These are phyloP conservation scores for Scylla paramamosain DNA, from an alignment of 1,140 invertebrate genomes.

Conservation along the genomic window DNA sequence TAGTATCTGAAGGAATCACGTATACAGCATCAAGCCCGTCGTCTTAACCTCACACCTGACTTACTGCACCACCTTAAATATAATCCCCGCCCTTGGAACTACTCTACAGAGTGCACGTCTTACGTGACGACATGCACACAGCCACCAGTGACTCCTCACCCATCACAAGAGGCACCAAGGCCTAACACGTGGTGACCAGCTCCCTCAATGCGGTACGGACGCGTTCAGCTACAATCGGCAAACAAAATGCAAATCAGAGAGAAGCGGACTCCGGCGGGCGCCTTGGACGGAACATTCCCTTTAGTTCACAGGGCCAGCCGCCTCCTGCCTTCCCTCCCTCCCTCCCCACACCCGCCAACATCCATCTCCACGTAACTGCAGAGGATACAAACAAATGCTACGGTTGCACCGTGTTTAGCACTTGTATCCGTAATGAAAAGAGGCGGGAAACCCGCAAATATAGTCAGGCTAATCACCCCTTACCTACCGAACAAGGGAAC, in stretches of 20 bases:
- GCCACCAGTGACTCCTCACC: too few relatives aligned
- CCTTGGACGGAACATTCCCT: slow-evolving; percentile 29
- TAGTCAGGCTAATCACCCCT: background rate
- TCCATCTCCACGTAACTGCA: background rate
- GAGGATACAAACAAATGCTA: background rate
- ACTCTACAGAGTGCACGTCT: background rate
- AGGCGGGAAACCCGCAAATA: background rate
- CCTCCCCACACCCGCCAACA: background rate
- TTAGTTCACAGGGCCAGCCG: slow-evolving; percentile 24
- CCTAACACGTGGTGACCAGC: background rate
- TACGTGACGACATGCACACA: too few relatives aligned
- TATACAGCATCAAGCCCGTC: background rate
- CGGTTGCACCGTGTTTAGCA: background rate
- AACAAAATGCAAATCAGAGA: slow-evolving; percentile 6
- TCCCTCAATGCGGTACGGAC: background rate
- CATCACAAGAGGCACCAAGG: too few relatives aligned
- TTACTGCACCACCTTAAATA: background rate
- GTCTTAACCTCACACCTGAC: background rate
- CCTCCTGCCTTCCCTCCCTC: background rate
- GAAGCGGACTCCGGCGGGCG: background rate
- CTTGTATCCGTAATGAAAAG: background rate
- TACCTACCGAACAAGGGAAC: background rate
- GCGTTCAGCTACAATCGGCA: background rate
- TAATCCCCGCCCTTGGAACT: background rate
- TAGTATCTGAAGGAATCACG: background rate